phyloP scores from a whole-genome alignment of 2,888 invertebrate species.

The Tinea trinotella region DNA sequence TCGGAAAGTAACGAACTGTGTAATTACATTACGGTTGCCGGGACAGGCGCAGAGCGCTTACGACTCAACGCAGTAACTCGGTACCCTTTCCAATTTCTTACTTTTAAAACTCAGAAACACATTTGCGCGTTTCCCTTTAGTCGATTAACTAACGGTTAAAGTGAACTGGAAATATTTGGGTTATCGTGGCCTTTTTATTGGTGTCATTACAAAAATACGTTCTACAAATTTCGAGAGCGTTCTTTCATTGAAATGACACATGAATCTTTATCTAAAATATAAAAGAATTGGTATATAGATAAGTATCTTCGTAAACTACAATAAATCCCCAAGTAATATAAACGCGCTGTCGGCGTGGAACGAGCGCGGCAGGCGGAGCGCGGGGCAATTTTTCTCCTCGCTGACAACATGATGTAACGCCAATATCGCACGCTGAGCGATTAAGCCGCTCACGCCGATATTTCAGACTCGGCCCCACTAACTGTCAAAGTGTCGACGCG shows the following conservation, averaged over 20 bases:
- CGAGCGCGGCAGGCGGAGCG: slow-evolving; percentile 36
- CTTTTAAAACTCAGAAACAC: slow-evolving; percentile 28
- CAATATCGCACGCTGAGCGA: slow-evolving; percentile 71
- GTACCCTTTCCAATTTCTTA: slow-evolving; percentile 31
- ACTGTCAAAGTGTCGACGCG: slow-evolving; percentile 54
- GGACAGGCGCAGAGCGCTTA: slow-evolving; percentile 33
- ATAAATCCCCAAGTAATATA: slow-evolving; percentile 65
- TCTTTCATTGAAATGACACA: background rate
- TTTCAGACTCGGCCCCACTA: slow-evolving; percentile 70
- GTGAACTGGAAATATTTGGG: background rate
- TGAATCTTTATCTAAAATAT: background rate
- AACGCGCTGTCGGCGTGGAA: slow-evolving; percentile 57
- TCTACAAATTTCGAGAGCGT: too few relatives aligned
- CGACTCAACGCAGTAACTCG: slow-evolving; percentile 30
- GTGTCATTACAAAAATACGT: too few relatives aligned
- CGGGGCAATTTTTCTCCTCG: slow-evolving; percentile 68
- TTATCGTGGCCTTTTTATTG: background rate
- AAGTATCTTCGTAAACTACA: slow-evolving; percentile 60
- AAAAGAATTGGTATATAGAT: slow-evolving; percentile 33
- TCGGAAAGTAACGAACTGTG: slow-evolving; percentile 59
- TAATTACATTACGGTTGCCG: slow-evolving; percentile 35
- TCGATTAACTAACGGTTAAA: background rate
- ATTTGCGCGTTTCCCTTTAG: slow-evolving; percentile 14
- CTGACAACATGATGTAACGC: slow-evolving; percentile 73
- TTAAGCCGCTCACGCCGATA: slow-evolving; percentile 71